phyloP scores from a whole-genome alignment of 2,888 invertebrate genomes.

The Automeris io region DNA sequence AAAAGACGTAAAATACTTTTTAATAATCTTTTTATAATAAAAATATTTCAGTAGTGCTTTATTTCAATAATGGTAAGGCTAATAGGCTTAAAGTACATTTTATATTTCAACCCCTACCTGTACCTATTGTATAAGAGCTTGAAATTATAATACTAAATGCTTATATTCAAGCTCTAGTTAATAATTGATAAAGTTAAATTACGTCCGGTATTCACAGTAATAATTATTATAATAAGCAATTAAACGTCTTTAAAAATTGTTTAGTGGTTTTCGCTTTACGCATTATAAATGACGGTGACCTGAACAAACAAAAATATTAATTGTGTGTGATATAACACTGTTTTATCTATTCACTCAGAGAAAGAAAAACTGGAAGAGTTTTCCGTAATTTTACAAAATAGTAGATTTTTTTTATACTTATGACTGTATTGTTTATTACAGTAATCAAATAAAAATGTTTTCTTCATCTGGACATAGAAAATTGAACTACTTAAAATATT shows the following conservation, averaged over 20 bases:
- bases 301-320: constrained; percentile 64
- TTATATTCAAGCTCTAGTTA: background rate
- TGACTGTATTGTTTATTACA: no score
- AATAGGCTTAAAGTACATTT: no score
- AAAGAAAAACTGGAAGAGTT: constrained; percentile 18
- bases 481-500: no score
- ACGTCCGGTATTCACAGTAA: background rate
- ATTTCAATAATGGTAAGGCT: no score
- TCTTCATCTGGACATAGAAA: no score
- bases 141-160: background rate
- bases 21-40: no score
- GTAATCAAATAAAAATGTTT: no score
- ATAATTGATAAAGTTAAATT: background rate
- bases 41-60: no score
- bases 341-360: constrained; percentile 18
- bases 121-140: background rate
- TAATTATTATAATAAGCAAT: constrained; percentile 8
- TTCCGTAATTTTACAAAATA: no score
- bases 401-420: no score
- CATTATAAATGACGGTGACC: constrained; percentile 43
- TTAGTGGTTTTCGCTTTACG: constrained; percentile 16
- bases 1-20: no score
- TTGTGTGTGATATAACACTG: constrained; percentile 35
- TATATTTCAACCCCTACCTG: no score
- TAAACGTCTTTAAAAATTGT: constrained; percentile 7